Base-by-base conservation (phyloP, 2,888 invertebrate genomes). In the Mellilla xanthometata region DNA sequence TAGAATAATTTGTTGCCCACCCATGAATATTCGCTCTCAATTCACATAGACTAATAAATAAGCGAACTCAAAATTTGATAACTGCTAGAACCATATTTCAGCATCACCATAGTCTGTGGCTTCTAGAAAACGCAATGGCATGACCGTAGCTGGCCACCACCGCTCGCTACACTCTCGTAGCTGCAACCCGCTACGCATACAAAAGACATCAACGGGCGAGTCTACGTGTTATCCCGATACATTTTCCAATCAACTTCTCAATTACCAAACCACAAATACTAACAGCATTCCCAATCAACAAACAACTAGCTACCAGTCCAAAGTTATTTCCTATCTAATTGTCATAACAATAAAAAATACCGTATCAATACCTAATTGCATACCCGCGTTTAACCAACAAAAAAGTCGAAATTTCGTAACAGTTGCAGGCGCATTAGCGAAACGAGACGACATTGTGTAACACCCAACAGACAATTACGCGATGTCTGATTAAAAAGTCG, bases 141-240 rank as follows among this genome's bases (percentile, higher is more conserved):
- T 50, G 49, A 51, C 53, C 58, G 29, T 30, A 51, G 54, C n/a
- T 46, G 8, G 47, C 49, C 15, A 5, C 24, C 7, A 24, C 24
- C 6, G 15, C 24, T 26, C 40, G 50, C 54, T 59, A 66, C 65
- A 65, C 57, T 59, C 63, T 68, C 72, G 68, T 71, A 65, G 67
- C 64, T 12, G 43, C 10, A 6, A 31, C 33, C 23, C 54, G 60
- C 58, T 59, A 58, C 64, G 62, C 75, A 63, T 79, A 78, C 71
- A 79, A 85, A 84, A 85, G 84, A 87, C 68, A 64, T 84, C 76
- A 84, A 87, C 87, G 85, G 53, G 68, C 58, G 38, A 19, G 24
- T 43, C 46, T 36, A 58, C 54, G 52, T 43, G 41, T 39, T 42
- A 34, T 9, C 13, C 22, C 12, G 9, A 13, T 12, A 29, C 12